Base-by-base conservation (phyloP, 1,140 invertebrate genomes). In the Halesus radiatus region DNA sequence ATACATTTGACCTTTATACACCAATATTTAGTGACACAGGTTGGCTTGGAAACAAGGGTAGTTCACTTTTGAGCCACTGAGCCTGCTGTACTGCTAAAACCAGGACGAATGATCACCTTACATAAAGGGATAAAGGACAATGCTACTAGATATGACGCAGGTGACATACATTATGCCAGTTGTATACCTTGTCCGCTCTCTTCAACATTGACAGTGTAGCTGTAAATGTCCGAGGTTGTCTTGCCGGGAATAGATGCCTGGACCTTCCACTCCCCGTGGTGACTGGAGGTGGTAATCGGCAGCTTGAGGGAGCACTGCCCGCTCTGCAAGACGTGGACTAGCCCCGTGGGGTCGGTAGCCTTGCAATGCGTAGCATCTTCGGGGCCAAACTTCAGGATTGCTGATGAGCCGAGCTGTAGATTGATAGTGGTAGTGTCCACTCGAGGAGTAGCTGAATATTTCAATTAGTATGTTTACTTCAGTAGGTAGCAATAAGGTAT, bases 241-340 rank as follows among this genome's bases (percentile, higher is more conserved):
- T 75, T 10, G 52, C 77, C 79, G 3, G 56, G 22, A 6, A 83
- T 13, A 4, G 76, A 79, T 3, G 80, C 76, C 5, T 60, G 8
- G 8, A 72, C 81, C 15, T 32, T 78, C 81, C 81, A 83, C 23
- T 15, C 32, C 6, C 81, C 81, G 8, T 60, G 23, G 45, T 83
- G 70, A 6, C 6, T 29, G n/a, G 26, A 22, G 0, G 58, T 70
- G 15, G 79, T 76, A 23, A 26, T 54, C 2, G 56, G 26, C 15
- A 83, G 26, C 15, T 53, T 20, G 6, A 80, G 20, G 8, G 37
- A 50, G 58, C 81, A 83, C 45, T 75, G 76, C 7, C 79, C 81
- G n/a, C 32, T 0, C 45, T 76, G 50, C 20, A 54, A 15, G 3
- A 29, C 22, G 3, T 60, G 16, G 3, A 75, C 26, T 0, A 23